Evolutionary conservation across 2,888 invertebrate genomes (phyloP).

Genomic region (Drosophila mayaguana): DNA sequence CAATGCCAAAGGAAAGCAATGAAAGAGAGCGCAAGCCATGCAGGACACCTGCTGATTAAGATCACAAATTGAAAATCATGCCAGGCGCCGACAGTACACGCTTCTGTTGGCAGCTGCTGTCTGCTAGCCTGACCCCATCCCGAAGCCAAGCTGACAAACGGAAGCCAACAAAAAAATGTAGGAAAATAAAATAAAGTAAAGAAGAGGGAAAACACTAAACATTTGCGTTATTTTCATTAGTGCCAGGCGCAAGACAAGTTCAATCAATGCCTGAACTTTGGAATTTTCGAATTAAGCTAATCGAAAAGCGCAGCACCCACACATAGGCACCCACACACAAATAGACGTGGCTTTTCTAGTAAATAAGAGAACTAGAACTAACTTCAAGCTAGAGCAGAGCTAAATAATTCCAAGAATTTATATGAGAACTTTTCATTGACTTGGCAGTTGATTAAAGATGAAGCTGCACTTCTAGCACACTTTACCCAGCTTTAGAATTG

Average conservation of each 20-base stretch:
- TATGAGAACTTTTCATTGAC: constrained; percentile 35
- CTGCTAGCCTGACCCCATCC: not conserved
- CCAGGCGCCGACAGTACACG: constrained; percentile 55
- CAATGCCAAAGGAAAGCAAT: constrained; percentile 15
- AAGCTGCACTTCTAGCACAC: not conserved
- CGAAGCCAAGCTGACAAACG: not conserved
- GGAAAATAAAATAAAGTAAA: not conserved
- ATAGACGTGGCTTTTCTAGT: not conserved
- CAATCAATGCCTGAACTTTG: constrained; percentile 45
- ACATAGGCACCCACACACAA: not conserved
- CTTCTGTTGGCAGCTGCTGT: constrained; percentile 24
- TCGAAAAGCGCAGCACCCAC: constrained; percentile 42
- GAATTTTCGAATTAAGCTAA: constrained; percentile 68
- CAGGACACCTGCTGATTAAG: constrained; percentile 83
- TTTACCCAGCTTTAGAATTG: not conserved
- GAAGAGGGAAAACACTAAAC: constrained; percentile 40
- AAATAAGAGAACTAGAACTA: not conserved
- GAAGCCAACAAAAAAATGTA: not conserved
- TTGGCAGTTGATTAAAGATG: not conserved
- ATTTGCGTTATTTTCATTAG: constrained; percentile 77
- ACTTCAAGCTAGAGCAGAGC: constrained; percentile 21
- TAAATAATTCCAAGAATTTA: constrained; percentile 35
- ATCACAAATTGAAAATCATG: constrained; percentile 83
- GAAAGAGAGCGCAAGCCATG: constrained; percentile 38
- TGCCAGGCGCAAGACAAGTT: constrained; percentile 32